A percentile compares a stretch with the other conserved stretches of the same genome.
Evolutionary conservation across 2,113 vertebrate species (phyloP).

Genomic region (Ornithorhynchus anatinus): DNA sequence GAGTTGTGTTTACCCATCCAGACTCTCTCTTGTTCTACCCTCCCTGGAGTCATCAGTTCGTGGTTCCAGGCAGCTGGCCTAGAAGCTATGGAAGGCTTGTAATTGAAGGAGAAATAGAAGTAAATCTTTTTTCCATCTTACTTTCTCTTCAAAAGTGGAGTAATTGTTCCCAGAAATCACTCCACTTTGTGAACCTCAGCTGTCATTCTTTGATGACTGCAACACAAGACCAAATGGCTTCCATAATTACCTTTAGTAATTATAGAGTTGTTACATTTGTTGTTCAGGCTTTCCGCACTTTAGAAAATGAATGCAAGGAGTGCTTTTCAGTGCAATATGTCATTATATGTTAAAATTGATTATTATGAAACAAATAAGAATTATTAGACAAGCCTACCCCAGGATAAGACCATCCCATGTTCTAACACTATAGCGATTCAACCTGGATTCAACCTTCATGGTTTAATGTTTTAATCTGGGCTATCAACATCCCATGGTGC

Average conservation of each 20-base stretch:
- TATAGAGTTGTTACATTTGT: slow-evolving; percentile 47
- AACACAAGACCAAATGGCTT: slow-evolving; percentile 41
- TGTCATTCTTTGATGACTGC: slow-evolving; percentile 38
- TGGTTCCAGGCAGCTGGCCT: no score
- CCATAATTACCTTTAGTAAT: slow-evolving; percentile 45
- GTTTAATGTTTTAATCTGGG: no score
- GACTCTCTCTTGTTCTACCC: no score
- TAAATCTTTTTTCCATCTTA: slow-evolving; percentile 13
- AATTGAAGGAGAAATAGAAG: slow-evolving; percentile 42
- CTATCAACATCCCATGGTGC: no score
- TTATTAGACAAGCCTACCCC: no score
- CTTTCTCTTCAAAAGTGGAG: slow-evolving; percentile 23
- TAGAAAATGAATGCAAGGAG: slow-evolving; percentile 9
- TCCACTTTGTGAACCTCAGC: slow-evolving; percentile 15
- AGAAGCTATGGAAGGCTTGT: slow-evolving; percentile 4
- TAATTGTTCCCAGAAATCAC: slow-evolving; percentile 54
- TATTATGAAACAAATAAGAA: no score
- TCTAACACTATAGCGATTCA: no score
- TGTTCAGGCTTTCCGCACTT: slow-evolving; percentile 10
- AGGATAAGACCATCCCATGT: no score
- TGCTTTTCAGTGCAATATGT: slow-evolving; percentile 13
- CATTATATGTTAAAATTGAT: not conserved
- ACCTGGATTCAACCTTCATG: no score
- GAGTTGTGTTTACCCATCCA: no score
- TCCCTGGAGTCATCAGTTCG: no score